Evolutionary conservation across 2,888 invertebrate species (phyloP).

Genomic region (Tenthredo distinguenda): DNA sequence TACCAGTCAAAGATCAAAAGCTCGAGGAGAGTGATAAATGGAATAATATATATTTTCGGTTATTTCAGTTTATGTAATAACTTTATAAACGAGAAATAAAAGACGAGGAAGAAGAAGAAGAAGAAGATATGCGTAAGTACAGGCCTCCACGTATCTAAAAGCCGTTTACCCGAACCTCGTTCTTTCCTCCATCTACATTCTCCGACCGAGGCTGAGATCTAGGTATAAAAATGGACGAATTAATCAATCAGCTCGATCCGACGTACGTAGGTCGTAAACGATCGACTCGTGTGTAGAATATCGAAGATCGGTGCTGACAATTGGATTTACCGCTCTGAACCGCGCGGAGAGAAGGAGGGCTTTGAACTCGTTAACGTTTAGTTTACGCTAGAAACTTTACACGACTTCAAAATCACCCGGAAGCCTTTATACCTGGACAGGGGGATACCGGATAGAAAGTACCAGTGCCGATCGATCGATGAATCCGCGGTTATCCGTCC

Average conservation of each 20-base stretch:
- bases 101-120: too few species aligned
- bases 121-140: too few species aligned
- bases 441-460: neutral
- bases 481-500: neutral
- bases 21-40: neutral
- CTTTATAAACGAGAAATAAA: too few species aligned
- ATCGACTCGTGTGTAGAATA: neutral
- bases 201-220: too few species aligned
- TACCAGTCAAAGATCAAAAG: conserved; percentile 1
- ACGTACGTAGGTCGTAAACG: neutral
- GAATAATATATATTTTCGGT: neutral
- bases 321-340: neutral
- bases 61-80: too few species aligned
- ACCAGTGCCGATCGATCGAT: neutral
- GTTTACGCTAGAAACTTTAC: neutral
- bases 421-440: too few species aligned
- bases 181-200: too few species aligned
- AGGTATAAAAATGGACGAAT: too few species aligned
- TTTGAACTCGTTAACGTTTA: neutral
- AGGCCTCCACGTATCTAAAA: too few species aligned
- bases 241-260: too few species aligned
- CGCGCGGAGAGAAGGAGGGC: neutral
- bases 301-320: neutral
- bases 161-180: too few species aligned
- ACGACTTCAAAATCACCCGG: neutral